A percentile compares a stretch with the other conserved stretches of the same genome.
phyloP scores from a whole-genome alignment of 2,888 invertebrate genomes.

The Xestoiulus laeticollis region DNA sequence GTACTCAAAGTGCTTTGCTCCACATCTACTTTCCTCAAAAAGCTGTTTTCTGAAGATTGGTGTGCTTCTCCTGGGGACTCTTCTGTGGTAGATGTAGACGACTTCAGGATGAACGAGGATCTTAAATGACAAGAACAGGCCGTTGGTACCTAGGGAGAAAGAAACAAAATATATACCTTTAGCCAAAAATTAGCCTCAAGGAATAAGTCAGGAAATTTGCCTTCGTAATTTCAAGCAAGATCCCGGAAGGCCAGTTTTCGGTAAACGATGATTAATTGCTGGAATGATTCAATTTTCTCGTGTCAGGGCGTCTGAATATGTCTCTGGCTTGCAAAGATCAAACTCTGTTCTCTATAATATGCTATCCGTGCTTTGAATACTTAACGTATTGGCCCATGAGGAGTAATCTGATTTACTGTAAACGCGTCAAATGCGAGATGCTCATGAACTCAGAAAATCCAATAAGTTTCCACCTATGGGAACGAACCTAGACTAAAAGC shows the following conservation, averaged over 20 bases:
- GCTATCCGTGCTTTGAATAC: neutral
- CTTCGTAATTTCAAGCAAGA: neutral
- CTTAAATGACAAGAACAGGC: slow-evolving; percentile 48
- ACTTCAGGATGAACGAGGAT: slow-evolving; percentile 12
- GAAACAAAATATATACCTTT: neutral
- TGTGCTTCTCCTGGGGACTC: neutral
- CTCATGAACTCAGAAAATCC: neutral
- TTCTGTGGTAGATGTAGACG: neutral
- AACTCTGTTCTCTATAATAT: neutral
- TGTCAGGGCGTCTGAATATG: neutral
- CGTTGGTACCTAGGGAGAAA: slow-evolving; percentile 42
- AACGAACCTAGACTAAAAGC: neutral
- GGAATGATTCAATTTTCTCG: neutral
- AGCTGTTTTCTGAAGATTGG: neutral
- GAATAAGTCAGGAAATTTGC: neutral
- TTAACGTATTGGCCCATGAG: neutral
- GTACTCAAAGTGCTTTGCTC: neutral
- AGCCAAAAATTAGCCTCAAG: neutral
- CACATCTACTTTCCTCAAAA: neutral
- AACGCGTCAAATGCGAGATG: neutral
- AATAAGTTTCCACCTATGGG: neutral
- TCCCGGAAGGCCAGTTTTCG: neutral
- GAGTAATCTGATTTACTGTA: neutral
- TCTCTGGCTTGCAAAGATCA: neutral
- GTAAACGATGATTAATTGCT: neutral